Percentiles rank a stretch among this genome's conserved stretches.
These are phyloP conservation scores for Hartigia nigra DNA, from an alignment of 2,888 invertebrate genomes.

Conservation along the genomic window DNA sequence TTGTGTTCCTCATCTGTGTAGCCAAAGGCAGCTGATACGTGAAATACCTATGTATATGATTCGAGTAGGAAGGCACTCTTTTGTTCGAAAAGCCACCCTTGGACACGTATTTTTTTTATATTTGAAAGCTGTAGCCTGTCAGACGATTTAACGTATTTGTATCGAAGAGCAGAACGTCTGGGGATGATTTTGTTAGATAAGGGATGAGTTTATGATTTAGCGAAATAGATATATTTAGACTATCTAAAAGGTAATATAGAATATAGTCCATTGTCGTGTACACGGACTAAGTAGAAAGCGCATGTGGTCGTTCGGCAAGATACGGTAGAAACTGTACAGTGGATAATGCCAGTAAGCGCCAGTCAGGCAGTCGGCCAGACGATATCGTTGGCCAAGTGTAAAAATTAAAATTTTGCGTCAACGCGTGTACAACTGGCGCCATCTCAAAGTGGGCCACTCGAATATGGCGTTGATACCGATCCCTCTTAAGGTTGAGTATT, in stretches of 20 bases:
- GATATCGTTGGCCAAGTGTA: neutral
- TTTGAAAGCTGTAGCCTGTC: neutral
- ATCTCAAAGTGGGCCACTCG: neutral
- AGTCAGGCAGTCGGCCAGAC: neutral
- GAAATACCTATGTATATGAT: neutral
- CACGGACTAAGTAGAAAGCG: neutral
- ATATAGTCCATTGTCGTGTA: neutral
- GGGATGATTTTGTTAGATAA: neutral
- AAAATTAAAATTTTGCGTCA: neutral
- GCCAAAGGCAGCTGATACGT: neutral
- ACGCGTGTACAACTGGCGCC: neutral
- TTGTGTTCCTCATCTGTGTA: neutral
- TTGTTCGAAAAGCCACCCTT: neutral
- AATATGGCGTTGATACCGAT: neutral
- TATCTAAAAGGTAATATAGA: neutral
- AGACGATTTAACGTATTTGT: neutral
- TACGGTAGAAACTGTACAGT: neutral
- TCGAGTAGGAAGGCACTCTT: neutral
- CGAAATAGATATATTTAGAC: too few relatives aligned
- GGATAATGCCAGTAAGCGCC: neutral
- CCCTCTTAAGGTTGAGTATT: neutral
- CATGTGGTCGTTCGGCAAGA: neutral
- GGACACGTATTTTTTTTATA: neutral
- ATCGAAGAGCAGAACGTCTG: neutral
- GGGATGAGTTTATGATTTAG: neutral